These are phyloP conservation scores for silkworm (Bombyx mori) DNA, from an alignment of 1,140 invertebrate species.

Conservation along the genomic window ASM3026992v2 NC_085109.1:15245501-15246000, in stretches of 20 bases:
- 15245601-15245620: slow-evolving; percentile 25
- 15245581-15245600: not conserved
- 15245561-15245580: too few relatives aligned
- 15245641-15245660: not conserved
- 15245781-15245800: slow-evolving; percentile 80
- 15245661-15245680: slow-evolving; percentile 14
- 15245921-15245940: slow-evolving; percentile 66
- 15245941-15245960: too few relatives aligned
- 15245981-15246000: slow-evolving; percentile 7
- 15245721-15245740: slow-evolving; percentile 2
- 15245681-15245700: slow-evolving; percentile 34
- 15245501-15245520: too few relatives aligned
- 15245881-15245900: slow-evolving; percentile 79
- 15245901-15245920: not conserved
- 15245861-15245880: slow-evolving; percentile 83
- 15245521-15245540: too few relatives aligned
- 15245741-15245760: slow-evolving; percentile 79
- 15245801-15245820: slow-evolving; percentile 78
- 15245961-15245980: too few relatives aligned
- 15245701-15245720: slow-evolving; percentile 15
- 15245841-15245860: slow-evolving; percentile 77
- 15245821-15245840: slow-evolving; percentile 68
- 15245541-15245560: too few relatives aligned
- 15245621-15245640: not conserved
- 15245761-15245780: slow-evolving; percentile 84